Evolutionary conservation across 2,797 vertebrate species (phyloP).

Genomic region (Pipistrellus nathusii): DNA sequence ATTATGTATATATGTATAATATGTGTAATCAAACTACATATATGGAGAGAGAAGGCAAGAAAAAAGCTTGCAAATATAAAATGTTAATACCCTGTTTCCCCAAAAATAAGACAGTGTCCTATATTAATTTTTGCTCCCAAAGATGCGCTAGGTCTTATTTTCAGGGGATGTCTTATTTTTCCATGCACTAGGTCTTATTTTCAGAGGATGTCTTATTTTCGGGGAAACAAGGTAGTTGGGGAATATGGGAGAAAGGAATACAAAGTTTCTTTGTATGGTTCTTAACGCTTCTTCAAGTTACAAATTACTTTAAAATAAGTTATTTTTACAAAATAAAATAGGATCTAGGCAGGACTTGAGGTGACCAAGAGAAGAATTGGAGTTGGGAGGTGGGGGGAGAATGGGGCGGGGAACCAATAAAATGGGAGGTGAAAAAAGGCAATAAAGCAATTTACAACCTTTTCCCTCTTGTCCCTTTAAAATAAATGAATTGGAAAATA

Average conservation of each 20-base stretch:
- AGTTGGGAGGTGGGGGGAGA: fast-evolving
- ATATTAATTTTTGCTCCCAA: too few species aligned
- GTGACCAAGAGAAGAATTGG: background rate
- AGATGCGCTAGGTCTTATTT: too few species aligned
- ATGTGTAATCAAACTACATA: background rate
- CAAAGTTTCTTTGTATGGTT: background rate
- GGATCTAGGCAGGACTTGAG: background rate
- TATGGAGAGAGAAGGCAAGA: background rate
- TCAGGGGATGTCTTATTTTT: too few species aligned
- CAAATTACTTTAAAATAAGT: constrained; percentile 11
- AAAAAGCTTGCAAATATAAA: background rate
- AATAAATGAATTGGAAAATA: background rate
- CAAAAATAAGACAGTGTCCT: too few species aligned
- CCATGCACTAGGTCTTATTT: too few species aligned
- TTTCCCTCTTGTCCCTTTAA: background rate
- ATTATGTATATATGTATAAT: background rate
- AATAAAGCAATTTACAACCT: background rate
- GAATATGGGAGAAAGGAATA: background rate
- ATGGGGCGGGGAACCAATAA: background rate
- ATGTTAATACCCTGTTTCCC: background rate
- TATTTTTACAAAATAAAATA: background rate
- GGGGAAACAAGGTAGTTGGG: background rate
- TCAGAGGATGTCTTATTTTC: too few species aligned
- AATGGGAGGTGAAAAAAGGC: constrained; percentile 1
- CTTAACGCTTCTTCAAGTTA: background rate